Conservation (phyloP, 2,888 invertebrate genomes). For the Ormyrus nitidulus region DNA sequence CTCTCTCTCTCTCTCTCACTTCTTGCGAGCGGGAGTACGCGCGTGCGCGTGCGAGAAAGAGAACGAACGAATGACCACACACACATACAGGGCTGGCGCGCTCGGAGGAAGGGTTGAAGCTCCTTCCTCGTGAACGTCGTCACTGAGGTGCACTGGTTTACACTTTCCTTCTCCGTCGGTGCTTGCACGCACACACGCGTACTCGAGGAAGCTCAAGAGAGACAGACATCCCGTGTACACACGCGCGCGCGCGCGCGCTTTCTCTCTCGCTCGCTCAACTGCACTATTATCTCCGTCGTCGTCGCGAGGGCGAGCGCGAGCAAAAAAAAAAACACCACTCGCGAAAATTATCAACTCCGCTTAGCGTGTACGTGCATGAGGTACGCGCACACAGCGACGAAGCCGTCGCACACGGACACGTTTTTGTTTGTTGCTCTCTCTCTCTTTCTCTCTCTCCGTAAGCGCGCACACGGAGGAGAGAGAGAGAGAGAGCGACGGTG, state of each 20-base stretch:
- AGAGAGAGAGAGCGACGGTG: background rate
- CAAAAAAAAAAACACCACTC: constrained; percentile 4
- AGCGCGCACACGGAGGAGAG: constrained; percentile 11
- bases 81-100: too few relatives aligned
- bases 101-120: too few relatives aligned
- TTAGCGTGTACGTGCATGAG: too few relatives aligned
- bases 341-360: background rate
- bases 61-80: too few relatives aligned
- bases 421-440: too few relatives aligned
- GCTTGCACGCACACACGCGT: constrained; percentile 30
- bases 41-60: too few relatives aligned
- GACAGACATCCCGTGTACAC: background rate
- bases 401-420: background rate
- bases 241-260: constrained; percentile 11
- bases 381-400: too few relatives aligned
- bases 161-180: constrained; percentile 36
- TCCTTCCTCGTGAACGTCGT: too few relatives aligned
- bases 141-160: too few relatives aligned
- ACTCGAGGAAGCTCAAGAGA: background rate
- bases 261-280: constrained; percentile 23
- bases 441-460: background rate
- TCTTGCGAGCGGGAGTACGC: too few relatives aligned
- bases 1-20: constrained; percentile 44
- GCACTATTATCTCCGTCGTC: background rate
- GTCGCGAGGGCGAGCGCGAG: constrained; percentile 8